Conservation (phyloP, 64 coral and sea anemone genomes). For the Trachythela sp. region DNA sequence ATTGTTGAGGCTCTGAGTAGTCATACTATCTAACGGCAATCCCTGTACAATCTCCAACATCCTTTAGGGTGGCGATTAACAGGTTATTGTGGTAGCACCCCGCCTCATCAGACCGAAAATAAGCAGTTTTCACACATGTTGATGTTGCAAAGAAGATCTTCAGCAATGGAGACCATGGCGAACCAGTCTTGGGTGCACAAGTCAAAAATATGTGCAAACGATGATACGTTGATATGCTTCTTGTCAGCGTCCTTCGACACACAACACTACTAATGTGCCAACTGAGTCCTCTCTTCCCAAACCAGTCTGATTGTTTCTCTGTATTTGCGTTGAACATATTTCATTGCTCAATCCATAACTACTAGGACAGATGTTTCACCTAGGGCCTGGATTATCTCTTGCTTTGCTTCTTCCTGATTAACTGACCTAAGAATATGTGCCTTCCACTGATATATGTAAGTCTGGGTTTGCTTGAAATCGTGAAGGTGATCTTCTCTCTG, state of each 20-base stretch:
- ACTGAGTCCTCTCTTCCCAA: constrained; percentile 20
- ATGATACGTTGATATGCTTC: background rate
- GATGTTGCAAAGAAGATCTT: constrained; percentile 6
- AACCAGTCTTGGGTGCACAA: constrained; percentile 9
- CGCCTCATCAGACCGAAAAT: constrained; percentile 4
- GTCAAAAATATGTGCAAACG: background rate
- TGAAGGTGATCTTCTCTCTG: background rate
- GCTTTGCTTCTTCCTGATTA: constrained; percentile 42
- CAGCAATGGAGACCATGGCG: constrained; percentile 23
- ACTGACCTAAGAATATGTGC: background rate
- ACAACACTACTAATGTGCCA: constrained; percentile 43
- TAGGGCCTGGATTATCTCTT: background rate
- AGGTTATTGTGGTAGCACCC: constrained; percentile 2
- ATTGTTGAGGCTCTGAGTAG: background rate
- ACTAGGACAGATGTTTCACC: background rate
- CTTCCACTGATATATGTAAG: background rate
- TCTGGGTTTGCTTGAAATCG: background rate
- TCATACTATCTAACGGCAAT: background rate
- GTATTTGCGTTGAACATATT: constrained; percentile 14
- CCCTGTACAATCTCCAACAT: background rate
- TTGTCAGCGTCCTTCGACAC: background rate
- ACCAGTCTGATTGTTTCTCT: constrained; percentile 29
- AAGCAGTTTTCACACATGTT: constrained; percentile 3
- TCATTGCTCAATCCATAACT: constrained; percentile 50
- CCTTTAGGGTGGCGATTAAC: background rate